Evolutionary conservation across 2,888 invertebrate species (phyloP).

Genomic region (Ectemnius cavifrons): DNA sequence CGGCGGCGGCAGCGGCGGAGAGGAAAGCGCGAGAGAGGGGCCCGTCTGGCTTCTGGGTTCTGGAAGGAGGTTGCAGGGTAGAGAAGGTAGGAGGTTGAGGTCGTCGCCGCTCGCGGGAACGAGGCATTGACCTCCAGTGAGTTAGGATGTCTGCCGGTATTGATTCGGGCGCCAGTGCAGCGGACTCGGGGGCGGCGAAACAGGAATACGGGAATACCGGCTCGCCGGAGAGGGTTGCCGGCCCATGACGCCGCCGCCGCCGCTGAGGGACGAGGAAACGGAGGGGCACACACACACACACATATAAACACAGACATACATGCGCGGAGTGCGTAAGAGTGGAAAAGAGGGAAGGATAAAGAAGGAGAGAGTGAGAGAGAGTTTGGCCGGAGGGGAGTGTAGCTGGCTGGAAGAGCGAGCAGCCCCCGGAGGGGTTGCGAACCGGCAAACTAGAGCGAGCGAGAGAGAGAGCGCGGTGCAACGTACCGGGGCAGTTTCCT

Average conservation of each 20-base stretch:
- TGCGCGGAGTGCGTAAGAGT: slow-evolving; percentile 31
- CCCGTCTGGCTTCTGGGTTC: slow-evolving; percentile 66
- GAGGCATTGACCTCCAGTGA: slow-evolving; percentile 82
- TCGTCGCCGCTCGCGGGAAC: slow-evolving; percentile 80
- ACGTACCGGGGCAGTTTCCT: slow-evolving; percentile 76
- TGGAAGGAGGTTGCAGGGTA: slow-evolving; percentile 70
- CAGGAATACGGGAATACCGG: slow-evolving; percentile 68
- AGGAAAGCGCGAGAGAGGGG: not conserved
- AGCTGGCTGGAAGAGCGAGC: not conserved
- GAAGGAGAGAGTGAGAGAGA: slow-evolving; percentile 32
- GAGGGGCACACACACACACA: slow-evolving; percentile 61
- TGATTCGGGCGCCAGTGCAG: slow-evolving; percentile 77
- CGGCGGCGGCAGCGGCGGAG: too few relatives aligned
- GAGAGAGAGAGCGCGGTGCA: slow-evolving; percentile 77
- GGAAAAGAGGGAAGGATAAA: not conserved
- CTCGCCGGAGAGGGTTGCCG: slow-evolving; percentile 58
- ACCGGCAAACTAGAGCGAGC: slow-evolving; percentile 71
- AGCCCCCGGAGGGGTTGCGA: slow-evolving; percentile 63
- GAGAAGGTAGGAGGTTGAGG: slow-evolving; percentile 76
- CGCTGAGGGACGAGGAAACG: slow-evolving; percentile 67
- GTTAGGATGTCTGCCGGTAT: slow-evolving; percentile 80
- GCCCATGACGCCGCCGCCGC: slow-evolving; percentile 43
- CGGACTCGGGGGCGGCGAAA: slow-evolving; percentile 66
- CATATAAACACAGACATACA: slow-evolving; percentile 28
- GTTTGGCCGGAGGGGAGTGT: slow-evolving; percentile 29